A percentile compares a stretch with the other conserved stretches of the same genome.
Conservation (phyloP, 2,797 vertebrate genomes). For the Esox masquinongy region DNA sequence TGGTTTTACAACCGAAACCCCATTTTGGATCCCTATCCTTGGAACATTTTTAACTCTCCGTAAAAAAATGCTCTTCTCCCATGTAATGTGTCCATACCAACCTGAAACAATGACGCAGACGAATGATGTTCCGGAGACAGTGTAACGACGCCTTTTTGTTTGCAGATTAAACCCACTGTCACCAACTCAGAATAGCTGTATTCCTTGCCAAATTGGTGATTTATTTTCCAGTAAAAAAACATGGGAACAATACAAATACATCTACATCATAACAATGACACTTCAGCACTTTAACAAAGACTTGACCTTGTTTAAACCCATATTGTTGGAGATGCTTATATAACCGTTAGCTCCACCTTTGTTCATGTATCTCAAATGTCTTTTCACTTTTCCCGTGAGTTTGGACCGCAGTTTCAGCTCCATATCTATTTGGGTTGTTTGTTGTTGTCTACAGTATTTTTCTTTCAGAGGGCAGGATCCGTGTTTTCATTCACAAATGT, state of each 20-base stretch:
- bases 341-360: background rate
- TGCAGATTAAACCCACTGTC: background rate
- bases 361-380: background rate
- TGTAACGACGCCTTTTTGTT: too few species aligned
- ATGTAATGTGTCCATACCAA: background rate
- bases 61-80: background rate
- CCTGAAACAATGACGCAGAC: background rate
- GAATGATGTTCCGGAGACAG: too few species aligned
- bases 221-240: slow-evolving; percentile 5
- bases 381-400: background rate
- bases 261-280: background rate
- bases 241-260: background rate
- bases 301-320: background rate
- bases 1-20: too few species aligned
- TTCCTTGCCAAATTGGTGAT: background rate
- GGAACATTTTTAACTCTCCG: too few species aligned
- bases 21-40: too few species aligned
- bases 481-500: background rate
- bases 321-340: background rate
- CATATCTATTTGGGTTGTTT: background rate
- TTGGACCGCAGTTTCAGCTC: background rate
- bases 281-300: background rate
- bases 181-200: background rate
- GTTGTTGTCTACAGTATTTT: background rate
- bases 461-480: background rate